phyloP scores from a whole-genome alignment of 2,888 invertebrate species.

The Falcaria lacertinaria region DNA sequence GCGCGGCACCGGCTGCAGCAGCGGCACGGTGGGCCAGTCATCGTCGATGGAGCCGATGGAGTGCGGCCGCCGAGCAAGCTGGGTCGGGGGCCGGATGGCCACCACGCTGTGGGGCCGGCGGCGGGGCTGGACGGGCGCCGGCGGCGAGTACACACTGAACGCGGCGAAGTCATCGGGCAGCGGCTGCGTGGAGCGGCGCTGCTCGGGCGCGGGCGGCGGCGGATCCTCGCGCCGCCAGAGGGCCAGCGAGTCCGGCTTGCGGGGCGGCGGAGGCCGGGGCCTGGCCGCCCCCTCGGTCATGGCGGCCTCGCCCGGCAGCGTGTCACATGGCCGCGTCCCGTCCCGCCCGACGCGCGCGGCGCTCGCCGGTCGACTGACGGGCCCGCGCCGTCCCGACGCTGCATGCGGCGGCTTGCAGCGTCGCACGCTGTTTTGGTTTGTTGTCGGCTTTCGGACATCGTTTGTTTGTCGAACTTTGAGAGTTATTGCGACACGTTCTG shows the following conservation, averaged over 20 bases:
- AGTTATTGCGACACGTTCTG: neutral
- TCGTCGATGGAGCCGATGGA: conserved; percentile 79
- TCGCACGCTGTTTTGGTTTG: conserved; percentile 41
- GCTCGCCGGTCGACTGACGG: conserved; percentile 52
- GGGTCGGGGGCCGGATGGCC: conserved; percentile 58
- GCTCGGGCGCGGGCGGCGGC: conserved; percentile 72
- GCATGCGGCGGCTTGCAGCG: conserved; percentile 32
- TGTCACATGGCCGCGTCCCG: conserved; percentile 46
- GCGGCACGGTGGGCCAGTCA: conserved; percentile 67
- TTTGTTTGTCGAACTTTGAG: neutral
- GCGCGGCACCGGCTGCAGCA: conserved; percentile 78
- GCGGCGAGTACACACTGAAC: conserved; percentile 80
- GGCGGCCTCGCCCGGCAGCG: conserved; percentile 48
- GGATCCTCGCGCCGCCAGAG: conserved; percentile 69
- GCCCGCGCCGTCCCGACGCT: conserved; percentile 34
- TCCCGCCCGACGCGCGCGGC: conserved; percentile 50
- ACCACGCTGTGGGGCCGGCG: conserved; percentile 78
- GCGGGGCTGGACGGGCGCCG: conserved; percentile 56
- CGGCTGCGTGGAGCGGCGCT: conserved; percentile 22
- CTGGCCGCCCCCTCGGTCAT: conserved; percentile 74
- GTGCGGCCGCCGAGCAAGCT: conserved; percentile 76
- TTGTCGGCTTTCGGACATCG: conserved; percentile 5
- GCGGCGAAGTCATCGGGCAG: conserved; percentile 60
- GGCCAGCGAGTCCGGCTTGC: conserved; percentile 66
- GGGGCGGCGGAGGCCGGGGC: conserved; percentile 75